Evolutionary conservation across 2,888 invertebrate species (phyloP), one percentile per base, ranked within the genome.

Genomic region (Plagodis pulveraria): DNA sequence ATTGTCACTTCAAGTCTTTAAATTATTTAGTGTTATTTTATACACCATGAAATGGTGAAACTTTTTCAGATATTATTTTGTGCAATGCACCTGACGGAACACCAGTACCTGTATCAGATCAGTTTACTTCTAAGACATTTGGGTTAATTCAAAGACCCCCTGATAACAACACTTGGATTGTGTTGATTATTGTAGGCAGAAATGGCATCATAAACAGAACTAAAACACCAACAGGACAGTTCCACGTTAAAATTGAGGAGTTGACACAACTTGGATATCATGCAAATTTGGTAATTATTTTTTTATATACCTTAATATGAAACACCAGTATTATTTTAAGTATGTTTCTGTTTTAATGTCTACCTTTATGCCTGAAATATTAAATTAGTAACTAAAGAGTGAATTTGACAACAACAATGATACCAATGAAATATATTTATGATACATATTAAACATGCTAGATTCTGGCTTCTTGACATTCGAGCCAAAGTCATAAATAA

Each of bases 211-310:
- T 95, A 34, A 80, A 93, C 51, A 87, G 92, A 34, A 89, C 90
- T 12, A 75, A 87, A 38, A 77, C 73, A 34, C 89, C 93, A 7
- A 92, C 94, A 43, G 96, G 96, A 9, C 86, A 90, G 22, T 87
- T 94, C 61, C 72, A 83, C n/a, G 86, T 94, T 75, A 96, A 96
- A 86, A 63, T 95, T 10, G 89, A 94, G 58, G 96, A 96, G 72
- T 85, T 97, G 12, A 76, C 86, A 67, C 78, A 89, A 51, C 78
- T 96, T 56, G 95, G 95, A 40, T 95, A 94, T 75, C 86, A 85
- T 74, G 89, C 94, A 8, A 81, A 91, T 58, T 71, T 94, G 86
- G 95, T 95, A 89, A 86, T 41, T 40, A 42, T 41, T 2, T 10
- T 10, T 41, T 9, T 41, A 41, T n/a, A 8, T 38, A 4, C 38